Conservation (phyloP, 2,113 vertebrate species). For the Arothron firmamentum region DNA sequence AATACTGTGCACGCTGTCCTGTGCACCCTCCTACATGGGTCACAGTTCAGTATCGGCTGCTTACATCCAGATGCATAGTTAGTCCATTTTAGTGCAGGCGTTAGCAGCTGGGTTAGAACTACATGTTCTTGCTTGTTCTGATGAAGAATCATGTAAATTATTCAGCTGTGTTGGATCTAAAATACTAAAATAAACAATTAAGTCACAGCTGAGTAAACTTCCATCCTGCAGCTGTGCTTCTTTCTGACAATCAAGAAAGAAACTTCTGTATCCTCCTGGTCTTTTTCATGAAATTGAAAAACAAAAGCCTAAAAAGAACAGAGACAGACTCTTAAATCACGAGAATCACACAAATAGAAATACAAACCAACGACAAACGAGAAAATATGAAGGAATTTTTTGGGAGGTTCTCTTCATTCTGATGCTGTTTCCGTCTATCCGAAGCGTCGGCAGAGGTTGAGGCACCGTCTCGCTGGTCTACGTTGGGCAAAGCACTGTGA, state of each 20-base stretch:
- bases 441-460: constrained; percentile 14
- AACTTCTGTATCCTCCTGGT: no score
- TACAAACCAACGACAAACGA: background rate
- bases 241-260: no score
- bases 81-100: constrained; percentile 4
- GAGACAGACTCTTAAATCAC: background rate
- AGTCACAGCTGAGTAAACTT: no score
- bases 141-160: no score
- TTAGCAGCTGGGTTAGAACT: no score
- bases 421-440: constrained; percentile 10
- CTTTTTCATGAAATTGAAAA: background rate
- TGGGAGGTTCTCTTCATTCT: constrained; percentile 33
- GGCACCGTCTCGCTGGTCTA: constrained; percentile 34
- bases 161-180: no score
- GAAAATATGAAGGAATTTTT: background rate
- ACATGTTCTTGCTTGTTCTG: no score
- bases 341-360: background rate
- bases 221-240: no score
- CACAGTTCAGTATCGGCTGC: constrained; percentile 37
- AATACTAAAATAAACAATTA: no score
- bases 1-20: constrained; percentile 9
- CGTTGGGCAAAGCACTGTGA: constrained; percentile 76
- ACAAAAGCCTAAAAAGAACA: constrained; percentile 1
- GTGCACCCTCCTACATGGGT: constrained; percentile 11
- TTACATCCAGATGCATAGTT: constrained; percentile 61